Conservation (phyloP, 2,113 vertebrate species). For the Cnemophilus loriae region DNA sequence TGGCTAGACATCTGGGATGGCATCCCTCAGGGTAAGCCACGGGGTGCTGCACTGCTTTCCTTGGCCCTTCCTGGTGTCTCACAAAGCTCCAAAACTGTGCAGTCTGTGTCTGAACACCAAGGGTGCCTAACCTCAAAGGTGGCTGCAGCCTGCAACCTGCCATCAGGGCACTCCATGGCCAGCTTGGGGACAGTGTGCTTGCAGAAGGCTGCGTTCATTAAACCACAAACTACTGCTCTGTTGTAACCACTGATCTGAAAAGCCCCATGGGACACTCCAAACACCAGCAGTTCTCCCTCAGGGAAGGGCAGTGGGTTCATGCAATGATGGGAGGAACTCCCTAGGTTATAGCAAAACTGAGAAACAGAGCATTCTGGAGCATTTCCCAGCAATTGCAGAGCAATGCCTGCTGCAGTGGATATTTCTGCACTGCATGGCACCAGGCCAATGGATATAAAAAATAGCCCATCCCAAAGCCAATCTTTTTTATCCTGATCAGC, state of each 20-base stretch:
- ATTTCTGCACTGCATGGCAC: constrained; percentile 8
- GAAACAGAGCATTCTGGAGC: neutral
- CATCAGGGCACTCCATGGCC: accelerated
- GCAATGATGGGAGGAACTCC: neutral
- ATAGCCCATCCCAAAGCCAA: neutral
- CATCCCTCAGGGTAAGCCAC: constrained; percentile 87
- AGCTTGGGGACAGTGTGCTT: neutral
- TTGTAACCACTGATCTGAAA: neutral
- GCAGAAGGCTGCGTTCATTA: neutral
- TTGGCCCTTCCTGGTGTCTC: neutral
- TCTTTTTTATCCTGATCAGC: neutral
- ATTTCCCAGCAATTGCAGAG: constrained; percentile 8
- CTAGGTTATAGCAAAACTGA: neutral
- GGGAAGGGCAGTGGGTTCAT: neutral
- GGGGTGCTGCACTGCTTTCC: neutral
- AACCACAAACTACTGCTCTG: neutral
- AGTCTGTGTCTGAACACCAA: neutral
- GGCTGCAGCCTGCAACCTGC: neutral
- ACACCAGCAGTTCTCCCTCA: neutral
- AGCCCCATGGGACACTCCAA: neutral
- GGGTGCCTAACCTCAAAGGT: neutral
- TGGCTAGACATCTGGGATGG: constrained; percentile 99
- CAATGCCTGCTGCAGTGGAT: neutral
- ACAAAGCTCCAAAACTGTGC: neutral
- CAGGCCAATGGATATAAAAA: neutral